These are phyloP conservation scores for Drosophila insularis DNA, from an alignment of 1,140 invertebrate species.

Conservation along the genomic window DNA sequence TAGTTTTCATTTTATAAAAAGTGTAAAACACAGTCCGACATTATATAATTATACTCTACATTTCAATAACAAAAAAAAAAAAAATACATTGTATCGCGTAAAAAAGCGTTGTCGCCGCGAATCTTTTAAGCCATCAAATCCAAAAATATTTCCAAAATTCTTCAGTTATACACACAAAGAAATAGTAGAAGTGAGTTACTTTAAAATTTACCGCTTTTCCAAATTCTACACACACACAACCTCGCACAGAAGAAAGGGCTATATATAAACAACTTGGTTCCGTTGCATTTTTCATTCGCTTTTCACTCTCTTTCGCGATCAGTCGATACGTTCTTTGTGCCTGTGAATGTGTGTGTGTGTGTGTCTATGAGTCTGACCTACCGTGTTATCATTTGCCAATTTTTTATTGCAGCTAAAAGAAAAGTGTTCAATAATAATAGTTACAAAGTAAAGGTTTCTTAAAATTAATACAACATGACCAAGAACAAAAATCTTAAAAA, in stretches of 20 bases:
- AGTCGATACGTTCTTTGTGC: conserved; percentile 16
- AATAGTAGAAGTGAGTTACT: not conserved
- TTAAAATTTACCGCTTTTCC: not conserved
- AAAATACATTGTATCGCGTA: not conserved
- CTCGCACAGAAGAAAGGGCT: not conserved
- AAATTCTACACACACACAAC: not conserved
- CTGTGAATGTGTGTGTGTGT: conserved; percentile 34
- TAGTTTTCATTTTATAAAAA: conserved; percentile 13
- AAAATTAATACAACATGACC: conserved; percentile 43
- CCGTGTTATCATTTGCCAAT: conserved; percentile 22
- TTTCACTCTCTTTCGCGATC: not conserved
- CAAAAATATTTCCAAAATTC: not conserved
- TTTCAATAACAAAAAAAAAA: not conserved
- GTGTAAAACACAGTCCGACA: not conserved
- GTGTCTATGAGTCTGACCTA: conserved; percentile 28
- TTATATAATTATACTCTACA: not conserved
- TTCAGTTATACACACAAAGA: not conserved
- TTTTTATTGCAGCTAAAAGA: conserved; percentile 34
- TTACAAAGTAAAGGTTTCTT: not conserved
- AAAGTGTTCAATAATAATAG: not conserved
- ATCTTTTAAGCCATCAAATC: not conserved
- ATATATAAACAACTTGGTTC: not conserved
- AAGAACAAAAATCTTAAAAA: conserved; percentile 62
- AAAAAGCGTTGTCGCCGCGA: not conserved
- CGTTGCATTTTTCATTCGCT: not conserved